phyloP scores from a whole-genome alignment of 2,113 vertebrate species.

The Cepphus grylle region DNA sequence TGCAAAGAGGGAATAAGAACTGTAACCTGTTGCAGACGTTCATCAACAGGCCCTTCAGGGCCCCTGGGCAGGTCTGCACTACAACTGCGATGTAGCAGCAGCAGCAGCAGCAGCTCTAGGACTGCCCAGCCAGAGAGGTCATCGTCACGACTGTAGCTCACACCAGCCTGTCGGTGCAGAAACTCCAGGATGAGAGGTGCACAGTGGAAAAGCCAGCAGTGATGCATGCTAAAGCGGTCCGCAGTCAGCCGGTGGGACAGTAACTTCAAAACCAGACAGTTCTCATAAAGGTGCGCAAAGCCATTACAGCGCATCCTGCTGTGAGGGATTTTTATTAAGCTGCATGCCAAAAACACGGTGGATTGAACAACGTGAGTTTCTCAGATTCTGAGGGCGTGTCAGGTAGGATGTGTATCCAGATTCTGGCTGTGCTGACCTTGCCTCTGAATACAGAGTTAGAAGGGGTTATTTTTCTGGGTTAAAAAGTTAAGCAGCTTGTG shows the following conservation, averaged over 20 bases:
- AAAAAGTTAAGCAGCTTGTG: background rate
- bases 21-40: background rate
- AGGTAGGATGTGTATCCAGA: background rate
- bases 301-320: background rate
- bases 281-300: background rate
- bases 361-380: background rate
- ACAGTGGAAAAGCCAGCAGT: background rate
- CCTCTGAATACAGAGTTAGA: background rate
- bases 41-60: accelerated
- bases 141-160: accelerated
- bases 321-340: background rate
- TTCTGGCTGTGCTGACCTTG: background rate
- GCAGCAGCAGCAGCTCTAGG: background rate
- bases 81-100: background rate
- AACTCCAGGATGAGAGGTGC: background rate
- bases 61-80: accelerated
- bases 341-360: background rate
- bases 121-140: background rate
- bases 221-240: background rate
- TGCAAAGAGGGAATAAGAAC: background rate
- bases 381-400: background rate
- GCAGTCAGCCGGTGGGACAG: background rate
- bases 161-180: background rate
- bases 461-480: background rate
- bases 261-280: background rate